These are phyloP conservation scores for Molorchus minor DNA, from an alignment of 2,888 invertebrate species.

Conservation along the genomic window DNA sequence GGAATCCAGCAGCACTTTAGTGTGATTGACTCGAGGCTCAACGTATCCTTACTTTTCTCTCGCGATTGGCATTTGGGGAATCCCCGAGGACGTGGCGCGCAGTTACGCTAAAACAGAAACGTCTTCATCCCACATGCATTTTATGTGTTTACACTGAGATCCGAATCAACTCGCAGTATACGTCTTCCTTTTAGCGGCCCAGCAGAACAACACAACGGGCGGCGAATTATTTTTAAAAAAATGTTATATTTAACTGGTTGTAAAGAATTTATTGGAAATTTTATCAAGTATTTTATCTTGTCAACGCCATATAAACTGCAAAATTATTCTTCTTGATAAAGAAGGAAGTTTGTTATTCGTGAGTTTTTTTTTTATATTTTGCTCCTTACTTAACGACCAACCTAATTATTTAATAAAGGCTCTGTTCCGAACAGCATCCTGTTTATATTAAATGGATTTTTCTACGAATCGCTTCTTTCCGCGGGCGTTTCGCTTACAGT, in stretches of 20 bases:
- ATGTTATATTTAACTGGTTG: no score
- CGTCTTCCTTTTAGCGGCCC: constrained; percentile 16
- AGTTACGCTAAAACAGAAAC: constrained; percentile 41
- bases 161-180: no score
- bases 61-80: constrained; percentile 43
- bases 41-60: constrained; percentile 38
- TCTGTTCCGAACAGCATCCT: background rate
- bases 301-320: no score
- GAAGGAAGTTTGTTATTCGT: no score
- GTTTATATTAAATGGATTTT: background rate
- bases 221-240: no score
- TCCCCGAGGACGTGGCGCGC: constrained; percentile 39
- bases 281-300: no score
- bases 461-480: background rate
- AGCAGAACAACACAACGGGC: background rate
- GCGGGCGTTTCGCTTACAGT: background rate
- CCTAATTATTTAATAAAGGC: background rate
- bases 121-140: constrained; percentile 38
- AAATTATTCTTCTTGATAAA: no score
- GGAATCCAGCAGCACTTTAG: constrained; percentile 39
- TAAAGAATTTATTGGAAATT: no score
- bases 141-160: constrained; percentile 34
- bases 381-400: no score
- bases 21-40: constrained; percentile 38
- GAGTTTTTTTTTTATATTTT: no score